phyloP scores from a whole-genome alignment of 2,797 vertebrate species.

The Astyanax mexicanus region DNA sequence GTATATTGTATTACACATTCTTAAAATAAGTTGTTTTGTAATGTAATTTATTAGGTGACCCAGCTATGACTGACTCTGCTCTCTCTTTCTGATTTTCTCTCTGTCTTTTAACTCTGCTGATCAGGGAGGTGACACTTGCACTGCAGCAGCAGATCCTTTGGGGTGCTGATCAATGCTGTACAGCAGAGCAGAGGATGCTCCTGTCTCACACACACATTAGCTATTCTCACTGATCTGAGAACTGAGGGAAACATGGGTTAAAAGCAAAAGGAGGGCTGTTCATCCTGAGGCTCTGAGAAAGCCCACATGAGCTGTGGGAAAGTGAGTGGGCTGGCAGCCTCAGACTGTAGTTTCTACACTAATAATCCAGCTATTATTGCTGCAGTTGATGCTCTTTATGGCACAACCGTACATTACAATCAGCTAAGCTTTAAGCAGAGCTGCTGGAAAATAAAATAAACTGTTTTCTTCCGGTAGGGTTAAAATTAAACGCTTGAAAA shows the following conservation, averaged over 20 bases:
- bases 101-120: constrained; percentile 58
- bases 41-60: constrained; percentile 53
- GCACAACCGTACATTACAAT: not conserved
- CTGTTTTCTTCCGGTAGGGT: not conserved
- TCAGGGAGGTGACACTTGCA: constrained; percentile 66
- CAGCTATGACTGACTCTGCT: constrained; percentile 34
- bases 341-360: constrained; percentile 10
- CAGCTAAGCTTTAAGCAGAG: not conserved
- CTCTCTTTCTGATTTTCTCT: constrained; percentile 51
- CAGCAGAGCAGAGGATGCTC: constrained; percentile 64
- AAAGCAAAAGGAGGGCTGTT: constrained; percentile 22
- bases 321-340: constrained; percentile 1
- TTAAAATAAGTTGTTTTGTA: constrained; percentile 61
- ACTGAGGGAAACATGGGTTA: constrained; percentile 37
- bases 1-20: too few relatives aligned
- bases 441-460: not conserved
- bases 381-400: not conserved
- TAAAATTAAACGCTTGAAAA: too few relatives aligned
- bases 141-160: constrained; percentile 67
- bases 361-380: constrained; percentile 20
- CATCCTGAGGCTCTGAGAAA: constrained; percentile 9
- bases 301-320: not conserved
- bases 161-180: constrained; percentile 73
- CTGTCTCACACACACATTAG: constrained; percentile 59
- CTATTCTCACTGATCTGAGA: constrained; percentile 63